Conservation (phyloP, 2,797 vertebrate species). For the Microchirus variegatus region DNA sequence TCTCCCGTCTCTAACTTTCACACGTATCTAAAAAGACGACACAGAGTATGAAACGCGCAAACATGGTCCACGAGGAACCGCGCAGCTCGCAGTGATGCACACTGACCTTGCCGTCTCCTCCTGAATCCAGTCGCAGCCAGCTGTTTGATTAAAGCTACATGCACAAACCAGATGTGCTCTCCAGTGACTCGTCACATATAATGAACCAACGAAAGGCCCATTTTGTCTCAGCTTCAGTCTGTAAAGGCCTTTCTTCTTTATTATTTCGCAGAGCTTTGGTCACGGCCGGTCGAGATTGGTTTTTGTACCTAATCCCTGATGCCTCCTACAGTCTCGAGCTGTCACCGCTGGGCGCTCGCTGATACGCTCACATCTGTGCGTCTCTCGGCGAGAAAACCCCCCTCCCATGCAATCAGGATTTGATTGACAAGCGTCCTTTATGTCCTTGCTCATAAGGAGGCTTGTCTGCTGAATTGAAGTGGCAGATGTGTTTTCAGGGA, state of each 20-base stretch:
- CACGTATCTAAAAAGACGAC: slow-evolving; percentile 1
- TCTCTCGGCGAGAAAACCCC: too few species aligned
- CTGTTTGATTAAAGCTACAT: slow-evolving; percentile 67
- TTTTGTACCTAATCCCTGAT: slow-evolving; percentile 64
- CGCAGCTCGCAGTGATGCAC: slow-evolving; percentile 6
- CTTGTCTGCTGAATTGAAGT: slow-evolving; percentile 30
- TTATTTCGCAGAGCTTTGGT: slow-evolving; percentile 57
- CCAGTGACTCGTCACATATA: slow-evolving; percentile 49
- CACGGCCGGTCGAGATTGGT: slow-evolving; percentile 58
- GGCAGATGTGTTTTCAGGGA: slow-evolving; percentile 16
- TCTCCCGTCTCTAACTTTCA: slow-evolving; percentile 4
- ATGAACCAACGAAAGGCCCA: slow-evolving; percentile 62
- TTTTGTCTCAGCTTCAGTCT: slow-evolving; percentile 59
- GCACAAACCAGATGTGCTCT: slow-evolving; percentile 74
- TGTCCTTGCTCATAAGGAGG: too few species aligned
- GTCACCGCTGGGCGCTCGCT: slow-evolving; percentile 31
- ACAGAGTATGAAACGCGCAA: slow-evolving; percentile 6
- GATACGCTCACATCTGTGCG: slow-evolving; percentile 6
- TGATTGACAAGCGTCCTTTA: slow-evolving; percentile 43
- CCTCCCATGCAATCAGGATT: slow-evolving; percentile 42
- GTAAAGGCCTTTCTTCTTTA: slow-evolving; percentile 59
- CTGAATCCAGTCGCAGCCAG: slow-evolving; percentile 25
- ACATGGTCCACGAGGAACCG: background rate
- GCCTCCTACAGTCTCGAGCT: slow-evolving; percentile 54
- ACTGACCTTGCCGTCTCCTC: slow-evolving; percentile 22